Conservation (phyloP, 2,113 vertebrate species). For the Mirza zaza region DNA sequence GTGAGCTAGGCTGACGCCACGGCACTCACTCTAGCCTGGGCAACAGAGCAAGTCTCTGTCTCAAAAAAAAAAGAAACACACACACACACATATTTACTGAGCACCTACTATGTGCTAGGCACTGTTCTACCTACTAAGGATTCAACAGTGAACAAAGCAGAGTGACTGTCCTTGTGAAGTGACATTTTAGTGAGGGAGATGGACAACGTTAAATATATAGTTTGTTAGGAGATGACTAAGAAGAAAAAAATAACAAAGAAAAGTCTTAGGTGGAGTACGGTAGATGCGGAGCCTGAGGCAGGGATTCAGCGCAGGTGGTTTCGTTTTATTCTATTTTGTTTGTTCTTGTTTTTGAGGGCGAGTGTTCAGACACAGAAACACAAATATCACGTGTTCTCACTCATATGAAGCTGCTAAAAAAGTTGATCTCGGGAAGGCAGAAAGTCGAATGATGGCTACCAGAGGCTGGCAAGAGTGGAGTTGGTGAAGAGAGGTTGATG, state of each 20-base stretch:
- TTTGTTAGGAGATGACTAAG: background rate
- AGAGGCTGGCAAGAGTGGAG: background rate
- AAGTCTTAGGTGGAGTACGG: background rate
- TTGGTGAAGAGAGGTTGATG: background rate
- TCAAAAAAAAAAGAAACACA: too few relatives aligned
- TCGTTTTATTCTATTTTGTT: background rate
- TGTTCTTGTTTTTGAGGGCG: background rate
- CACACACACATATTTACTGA: background rate
- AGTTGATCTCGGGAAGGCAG: background rate
- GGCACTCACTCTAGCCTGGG: too few relatives aligned
- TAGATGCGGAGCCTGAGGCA: background rate
- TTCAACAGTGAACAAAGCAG: background rate
- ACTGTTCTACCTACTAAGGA: background rate
- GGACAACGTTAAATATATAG: background rate
- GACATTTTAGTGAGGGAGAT: background rate
- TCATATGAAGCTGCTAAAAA: background rate
- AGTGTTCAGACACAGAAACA: background rate
- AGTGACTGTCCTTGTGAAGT: background rate
- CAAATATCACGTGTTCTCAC: background rate
- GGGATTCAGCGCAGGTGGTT: background rate
- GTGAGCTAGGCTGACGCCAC: too few relatives aligned
- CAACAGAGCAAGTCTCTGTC: too few relatives aligned
- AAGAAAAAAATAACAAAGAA: background rate
- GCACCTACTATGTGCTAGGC: background rate
- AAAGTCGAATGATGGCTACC: background rate